Evolutionary conservation across 2,113 vertebrate genomes (phyloP), one percentile per base, ranked within the genome.

Genomic region (Mirza zaza): DNA sequence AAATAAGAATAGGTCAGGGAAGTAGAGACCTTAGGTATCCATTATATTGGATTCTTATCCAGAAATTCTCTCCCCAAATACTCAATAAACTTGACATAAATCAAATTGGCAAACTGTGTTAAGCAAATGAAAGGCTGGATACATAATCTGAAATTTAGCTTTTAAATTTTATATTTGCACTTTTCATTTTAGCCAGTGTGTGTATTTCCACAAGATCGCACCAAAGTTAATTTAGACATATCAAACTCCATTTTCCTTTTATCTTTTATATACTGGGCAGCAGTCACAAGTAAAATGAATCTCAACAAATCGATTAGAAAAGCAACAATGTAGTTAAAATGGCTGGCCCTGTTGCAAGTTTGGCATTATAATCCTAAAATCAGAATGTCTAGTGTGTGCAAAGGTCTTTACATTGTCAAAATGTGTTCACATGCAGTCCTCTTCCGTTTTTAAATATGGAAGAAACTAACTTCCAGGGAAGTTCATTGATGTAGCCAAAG

Each of bases 221-320:
- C 52, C 48, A 12, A 82, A 81, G 52, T 76, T 88, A 86, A 79
- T 93, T 95, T 85, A 91, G 50, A 90, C 52, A 80, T 5, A 79
- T 39, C 20, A 77, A 70, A 70, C 15, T 17, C 32, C 27, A 59
- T 80, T 96, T 88, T 71, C 42, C 15, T 75, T 87, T 68, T 84
- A 68, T 83, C 25, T 39, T 77, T 27, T 61, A 20, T 32, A 17
- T 89, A 79, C 42, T 34, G 8, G 21, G 9, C 17, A 85, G 14
- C 29, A 91, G 18, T 83, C 27, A 75, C 32, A 70, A 70, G n/a
- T 70, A 39, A 90, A 88, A 86, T 25, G 52, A 90, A 93, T 59
- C 21, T 85, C 70, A 90, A 39, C 48, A 36, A 52, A 61, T 25
- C 45, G 70, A 32, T 52, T 85, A 90, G 27, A 73, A 85, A 50